phyloP scores from a whole-genome alignment of 2,797 vertebrate genomes.

The Paedocypris micromegethes region DNA sequence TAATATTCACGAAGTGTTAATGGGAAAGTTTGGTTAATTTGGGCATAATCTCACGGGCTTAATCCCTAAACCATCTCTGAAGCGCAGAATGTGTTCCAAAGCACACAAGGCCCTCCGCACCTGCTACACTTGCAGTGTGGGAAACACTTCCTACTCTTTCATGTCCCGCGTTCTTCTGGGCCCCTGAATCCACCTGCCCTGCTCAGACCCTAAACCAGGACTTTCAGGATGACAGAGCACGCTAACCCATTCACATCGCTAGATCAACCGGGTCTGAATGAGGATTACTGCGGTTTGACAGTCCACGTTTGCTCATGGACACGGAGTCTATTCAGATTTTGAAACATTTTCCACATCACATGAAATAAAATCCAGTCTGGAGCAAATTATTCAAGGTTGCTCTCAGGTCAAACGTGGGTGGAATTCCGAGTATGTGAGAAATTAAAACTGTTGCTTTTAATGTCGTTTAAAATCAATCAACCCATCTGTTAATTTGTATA shows the following conservation, averaged over 20 bases:
- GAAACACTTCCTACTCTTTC: conserved; percentile 48
- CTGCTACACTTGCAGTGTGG: conserved; percentile 62
- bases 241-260: conserved; percentile 16
- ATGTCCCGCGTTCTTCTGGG: background rate
- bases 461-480: too few species aligned
- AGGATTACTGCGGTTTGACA: conserved; percentile 37
- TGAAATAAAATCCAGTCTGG: background rate
- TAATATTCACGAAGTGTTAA: conserved; percentile 37
- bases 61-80: conserved; percentile 43
- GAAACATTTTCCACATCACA: conserved; percentile 5
- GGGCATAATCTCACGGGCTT: conserved; percentile 48
- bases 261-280: conserved; percentile 40
- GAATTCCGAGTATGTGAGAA: too few species aligned
- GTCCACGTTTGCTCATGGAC: conserved; percentile 7
- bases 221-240: background rate
- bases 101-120: conserved; percentile 36
- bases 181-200: conserved; percentile 44
- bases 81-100: conserved; percentile 18
- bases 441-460: too few species aligned
- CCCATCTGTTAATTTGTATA: too few species aligned
- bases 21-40: conserved; percentile 39
- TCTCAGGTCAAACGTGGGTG: too few species aligned
- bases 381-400: too few species aligned
- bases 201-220: background rate
- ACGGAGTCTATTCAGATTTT: background rate